Evolutionary conservation across 2,888 invertebrate species (phyloP), one percentile per base, ranked within the genome.

Genomic region (Cerceris ruficornis): DNA sequence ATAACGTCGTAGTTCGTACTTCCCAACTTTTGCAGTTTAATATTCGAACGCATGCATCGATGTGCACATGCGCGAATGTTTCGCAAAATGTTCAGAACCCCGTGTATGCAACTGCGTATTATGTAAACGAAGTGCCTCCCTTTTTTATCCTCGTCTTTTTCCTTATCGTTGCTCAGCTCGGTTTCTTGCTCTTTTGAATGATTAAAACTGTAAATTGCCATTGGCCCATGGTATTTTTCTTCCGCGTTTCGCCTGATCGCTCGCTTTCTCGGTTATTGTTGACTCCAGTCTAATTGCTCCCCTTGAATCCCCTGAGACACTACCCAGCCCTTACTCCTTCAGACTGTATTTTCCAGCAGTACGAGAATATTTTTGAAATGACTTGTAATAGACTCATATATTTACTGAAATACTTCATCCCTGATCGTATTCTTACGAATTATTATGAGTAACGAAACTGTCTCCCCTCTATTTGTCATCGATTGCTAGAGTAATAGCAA

Each of bases 131-230:
- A 7, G 2, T 2, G 54, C 54, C 39, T 52, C 14, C 8, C 5
- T 46, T 46, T 46, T 46, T 46, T 11, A 46, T 41, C 57, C 43
- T 43, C 15, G 5, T 13, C 11, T 11, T 7, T 62, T 28, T 17
- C 8, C 8, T 39, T 13, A 41, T 11, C 7, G 2, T 17, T 15
- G 28, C 28, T 4, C 28, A 28, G 4, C 28, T 28, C 28, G 28
- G 28, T 11, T 13, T 49, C 15, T 67, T 46, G 39, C 41, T 46
- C 41, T n/a, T 15, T 49, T 49, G 7, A 43, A 43, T n/a, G 54
- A 54, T 54, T 54, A 54, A 54, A 54, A 54, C n/a, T 54, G 54
- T n/a, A 54, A 54, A 54, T 54, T 11, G 0, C 2, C 54, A n/a
- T n/a, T 15, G 14, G 9, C 6, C 39, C 41, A 41, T 41, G 59